Percentiles rank a stretch among this genome's conserved stretches.
Conservation (phyloP, 2,888 invertebrate genomes). For the Drosophila niveifrons region DNA sequence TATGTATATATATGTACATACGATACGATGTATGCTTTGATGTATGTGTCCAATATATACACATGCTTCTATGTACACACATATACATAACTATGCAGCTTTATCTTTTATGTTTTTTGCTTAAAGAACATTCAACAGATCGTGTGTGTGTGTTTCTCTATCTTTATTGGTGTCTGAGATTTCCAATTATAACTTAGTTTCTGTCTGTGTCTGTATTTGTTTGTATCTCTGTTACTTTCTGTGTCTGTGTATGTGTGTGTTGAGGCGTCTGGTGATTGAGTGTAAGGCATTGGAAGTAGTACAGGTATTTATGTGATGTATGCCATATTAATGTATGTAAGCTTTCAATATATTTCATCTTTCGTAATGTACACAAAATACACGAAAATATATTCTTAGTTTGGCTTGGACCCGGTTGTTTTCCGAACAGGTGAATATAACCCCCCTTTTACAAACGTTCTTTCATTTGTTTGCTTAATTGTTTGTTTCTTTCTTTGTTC, state of each 20-base stretch:
- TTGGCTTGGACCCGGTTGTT: slow-evolving; percentile 83
- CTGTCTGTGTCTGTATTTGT: slow-evolving; percentile 16
- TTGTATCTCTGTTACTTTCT: too few species aligned
- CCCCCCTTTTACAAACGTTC: slow-evolving; percentile 14
- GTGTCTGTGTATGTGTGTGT: slow-evolving; percentile 13
- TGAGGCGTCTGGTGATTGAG: slow-evolving; percentile 25
- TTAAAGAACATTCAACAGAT: slow-evolving; percentile 37
- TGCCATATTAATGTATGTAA: slow-evolving; percentile 15
- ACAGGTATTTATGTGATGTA: slow-evolving; percentile 25
- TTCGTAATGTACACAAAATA: slow-evolving; percentile 55
- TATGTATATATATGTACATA: slow-evolving; percentile 22
- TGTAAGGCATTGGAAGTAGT: slow-evolving; percentile 48
- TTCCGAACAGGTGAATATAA: slow-evolving; percentile 77
- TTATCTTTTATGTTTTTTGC: slow-evolving; percentile 2
- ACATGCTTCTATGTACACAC: slow-evolving; percentile 24
- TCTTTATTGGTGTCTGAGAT: slow-evolving; percentile 6
- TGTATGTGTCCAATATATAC: slow-evolving; percentile 7
- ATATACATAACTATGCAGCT: slow-evolving; percentile 30
- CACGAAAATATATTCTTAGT: slow-evolving; percentile 69
- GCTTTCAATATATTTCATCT: slow-evolving; percentile 14
- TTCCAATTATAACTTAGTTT: neutral
- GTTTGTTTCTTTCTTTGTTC: neutral
- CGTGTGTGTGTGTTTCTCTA: slow-evolving; percentile 14
- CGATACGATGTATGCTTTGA: slow-evolving; percentile 7
- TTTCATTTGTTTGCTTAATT: neutral